Evolutionary conservation across 2,888 invertebrate genomes (phyloP).

Genomic region (Plutella xylostella): DNA sequence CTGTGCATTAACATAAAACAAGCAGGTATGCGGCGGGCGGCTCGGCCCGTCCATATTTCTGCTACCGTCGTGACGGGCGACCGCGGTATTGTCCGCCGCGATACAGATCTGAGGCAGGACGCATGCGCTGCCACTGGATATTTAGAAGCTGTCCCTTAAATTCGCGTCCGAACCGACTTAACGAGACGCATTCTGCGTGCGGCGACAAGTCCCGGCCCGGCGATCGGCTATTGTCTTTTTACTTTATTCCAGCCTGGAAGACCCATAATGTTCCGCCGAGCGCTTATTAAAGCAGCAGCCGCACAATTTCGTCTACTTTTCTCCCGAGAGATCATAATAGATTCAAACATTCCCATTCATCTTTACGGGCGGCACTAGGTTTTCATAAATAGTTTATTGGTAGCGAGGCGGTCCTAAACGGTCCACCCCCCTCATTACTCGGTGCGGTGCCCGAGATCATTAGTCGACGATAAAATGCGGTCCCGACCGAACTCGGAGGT

Average conservation of each 20-base stretch:
- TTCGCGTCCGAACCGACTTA: conserved; percentile 50
- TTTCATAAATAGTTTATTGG: conserved; percentile 67
- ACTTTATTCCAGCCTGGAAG: conserved; percentile 31
- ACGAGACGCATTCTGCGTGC: conserved; percentile 60
- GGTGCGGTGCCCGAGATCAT: conserved; percentile 43
- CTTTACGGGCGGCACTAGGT: conserved; percentile 20
- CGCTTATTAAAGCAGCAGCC: conserved; percentile 6
- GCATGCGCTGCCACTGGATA: conserved; percentile 54
- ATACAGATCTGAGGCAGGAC: conserved; percentile 59
- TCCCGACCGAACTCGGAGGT: conserved; percentile 23
- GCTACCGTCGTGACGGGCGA: conserved; percentile 58
- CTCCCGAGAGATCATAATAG: background rate
- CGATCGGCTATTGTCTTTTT: conserved; percentile 50
- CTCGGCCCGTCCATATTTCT: conserved; percentile 66
- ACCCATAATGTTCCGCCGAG: conserved; percentile 23
- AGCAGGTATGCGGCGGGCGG: conserved; percentile 41
- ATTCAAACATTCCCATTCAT: conserved; percentile 1
- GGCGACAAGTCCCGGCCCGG: conserved; percentile 30
- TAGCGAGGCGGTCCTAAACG: conserved; percentile 25
- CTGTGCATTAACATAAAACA: conserved; percentile 65
- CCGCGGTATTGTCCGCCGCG: conserved; percentile 60
- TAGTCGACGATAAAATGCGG: conserved; percentile 61
- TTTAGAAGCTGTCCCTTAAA: conserved; percentile 66
- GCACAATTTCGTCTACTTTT: conserved; percentile 5
- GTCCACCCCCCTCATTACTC: conserved; percentile 52